Percentiles rank a stretch among this genome's conserved stretches.
These are phyloP conservation scores for Pristionchus exspectatus DNA, from an alignment of 2,888 invertebrate species.

Conservation along the genomic window DNA sequence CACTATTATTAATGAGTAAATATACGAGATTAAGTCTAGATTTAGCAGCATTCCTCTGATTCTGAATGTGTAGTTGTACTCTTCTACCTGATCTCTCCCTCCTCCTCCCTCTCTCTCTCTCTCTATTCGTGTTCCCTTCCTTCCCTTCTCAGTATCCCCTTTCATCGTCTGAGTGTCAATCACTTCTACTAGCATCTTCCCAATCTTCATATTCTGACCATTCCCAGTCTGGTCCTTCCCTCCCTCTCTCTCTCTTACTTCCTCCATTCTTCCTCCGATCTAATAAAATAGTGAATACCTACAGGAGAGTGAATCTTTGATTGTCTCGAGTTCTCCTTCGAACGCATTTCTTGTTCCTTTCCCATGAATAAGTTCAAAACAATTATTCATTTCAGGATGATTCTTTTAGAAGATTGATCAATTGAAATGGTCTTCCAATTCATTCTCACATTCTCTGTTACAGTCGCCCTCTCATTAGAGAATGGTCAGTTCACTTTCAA, in stretches of 20 bases:
- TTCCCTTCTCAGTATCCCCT: neutral
- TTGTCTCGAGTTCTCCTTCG: slow-evolving; percentile 24
- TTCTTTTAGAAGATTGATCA: neutral
- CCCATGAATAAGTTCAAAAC: neutral
- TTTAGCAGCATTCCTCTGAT: neutral
- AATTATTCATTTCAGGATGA: neutral
- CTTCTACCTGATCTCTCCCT: neutral
- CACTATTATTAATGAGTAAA: neutral
- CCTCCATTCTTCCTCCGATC: slow-evolving; percentile 37
- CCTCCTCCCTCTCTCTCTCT: neutral
- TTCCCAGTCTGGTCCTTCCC: neutral
- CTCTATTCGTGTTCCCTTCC: neutral
- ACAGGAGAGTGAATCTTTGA: neutral
- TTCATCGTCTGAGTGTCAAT: neutral
- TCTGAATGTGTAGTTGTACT: neutral
- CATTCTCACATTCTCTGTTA: slow-evolving; percentile 70
- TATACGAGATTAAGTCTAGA: neutral
- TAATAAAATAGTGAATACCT: neutral
- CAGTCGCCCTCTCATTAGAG: slow-evolving; percentile 67
- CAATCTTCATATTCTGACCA: neutral
- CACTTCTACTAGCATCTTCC: neutral
- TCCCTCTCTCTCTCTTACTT: slow-evolving; percentile 6
- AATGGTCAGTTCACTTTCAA: slow-evolving; percentile 60
- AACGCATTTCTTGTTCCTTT: slow-evolving; percentile 2
- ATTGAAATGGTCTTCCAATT: slow-evolving; percentile 68